A percentile compares a stretch with the other conserved stretches of the same genome.
These are phyloP conservation scores for Diorhabda sublineata DNA, from an alignment of 1,140 invertebrate species.

Conservation along the genomic window DNA sequence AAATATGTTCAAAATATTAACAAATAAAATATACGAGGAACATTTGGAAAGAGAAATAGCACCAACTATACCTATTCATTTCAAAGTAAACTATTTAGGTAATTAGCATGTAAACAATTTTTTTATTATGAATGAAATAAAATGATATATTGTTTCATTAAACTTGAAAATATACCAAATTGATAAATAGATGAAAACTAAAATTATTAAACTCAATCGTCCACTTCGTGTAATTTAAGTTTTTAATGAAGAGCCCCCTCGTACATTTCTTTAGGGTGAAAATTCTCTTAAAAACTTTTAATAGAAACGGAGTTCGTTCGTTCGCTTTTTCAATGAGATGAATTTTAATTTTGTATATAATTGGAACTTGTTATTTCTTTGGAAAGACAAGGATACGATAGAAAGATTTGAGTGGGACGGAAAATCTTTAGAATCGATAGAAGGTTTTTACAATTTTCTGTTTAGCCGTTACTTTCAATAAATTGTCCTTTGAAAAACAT, in stretches of 20 bases:
- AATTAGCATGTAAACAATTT: too few relatives aligned
- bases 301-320: slow-evolving; percentile 34
- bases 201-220: slow-evolving; percentile 28
- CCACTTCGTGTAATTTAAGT: slow-evolving; percentile 37
- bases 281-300: slow-evolving; percentile 37
- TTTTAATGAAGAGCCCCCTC: slow-evolving; percentile 35
- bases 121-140: too few relatives aligned
- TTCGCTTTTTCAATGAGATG: slow-evolving; percentile 40
- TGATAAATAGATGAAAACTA: slow-evolving; percentile 15
- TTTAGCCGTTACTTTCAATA: not conserved
- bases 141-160: too few relatives aligned
- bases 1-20: too few relatives aligned
- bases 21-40: too few relatives aligned
- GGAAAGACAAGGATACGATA: slow-evolving; percentile 30
- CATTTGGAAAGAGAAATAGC: too few relatives aligned
- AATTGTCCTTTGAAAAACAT: too few relatives aligned
- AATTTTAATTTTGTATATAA: slow-evolving; percentile 44
- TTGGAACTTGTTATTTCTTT: slow-evolving; percentile 41
- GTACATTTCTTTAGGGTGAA: slow-evolving; percentile 35
- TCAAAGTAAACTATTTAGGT: too few relatives aligned
- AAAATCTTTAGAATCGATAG: slow-evolving; percentile 23
- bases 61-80: too few relatives aligned
- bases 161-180: not conserved
- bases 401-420: slow-evolving; percentile 25
- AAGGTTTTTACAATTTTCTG: slow-evolving; percentile 21